phyloP scores from a whole-genome alignment of 92 coral and sea anemone genomes.

The Umimayanthus chanpuru region DNA sequence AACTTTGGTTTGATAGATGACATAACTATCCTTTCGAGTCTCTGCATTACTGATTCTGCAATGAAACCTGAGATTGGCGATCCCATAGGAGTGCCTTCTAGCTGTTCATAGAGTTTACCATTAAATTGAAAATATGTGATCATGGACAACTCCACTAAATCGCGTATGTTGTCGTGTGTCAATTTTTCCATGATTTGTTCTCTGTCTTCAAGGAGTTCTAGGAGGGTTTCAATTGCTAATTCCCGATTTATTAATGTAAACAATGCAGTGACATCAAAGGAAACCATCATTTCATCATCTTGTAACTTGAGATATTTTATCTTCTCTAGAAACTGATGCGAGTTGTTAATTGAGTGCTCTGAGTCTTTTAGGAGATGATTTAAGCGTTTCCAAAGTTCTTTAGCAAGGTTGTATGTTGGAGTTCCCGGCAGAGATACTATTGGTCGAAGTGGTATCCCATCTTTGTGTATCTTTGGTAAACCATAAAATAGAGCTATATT shows the following conservation, averaged over 20 bases:
- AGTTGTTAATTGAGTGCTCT: background rate
- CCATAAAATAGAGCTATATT: background rate
- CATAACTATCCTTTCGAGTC: background rate
- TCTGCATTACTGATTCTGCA: background rate
- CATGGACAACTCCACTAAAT: background rate
- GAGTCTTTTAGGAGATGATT: background rate
- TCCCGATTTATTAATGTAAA: background rate
- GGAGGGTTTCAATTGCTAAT: background rate
- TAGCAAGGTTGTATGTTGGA: background rate
- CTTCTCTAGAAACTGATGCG: background rate
- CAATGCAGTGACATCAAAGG: background rate
- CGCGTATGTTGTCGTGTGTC: background rate
- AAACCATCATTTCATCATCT: background rate
- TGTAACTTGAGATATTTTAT: background rate
- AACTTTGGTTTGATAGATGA: background rate
- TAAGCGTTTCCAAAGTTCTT: background rate
- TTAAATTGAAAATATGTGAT: background rate
- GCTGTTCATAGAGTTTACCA: background rate
- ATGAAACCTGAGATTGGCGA: background rate
- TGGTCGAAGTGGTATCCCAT: slow-evolving; percentile 14
- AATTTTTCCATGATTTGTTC: background rate
- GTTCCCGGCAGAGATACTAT: slow-evolving; percentile 24
- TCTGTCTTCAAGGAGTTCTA: background rate
- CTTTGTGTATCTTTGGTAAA: no score
- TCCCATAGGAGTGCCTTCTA: background rate